Evolutionary conservation across 2,113 vertebrate species (phyloP).

Genomic region (Picathartes gymnocephalus): DNA sequence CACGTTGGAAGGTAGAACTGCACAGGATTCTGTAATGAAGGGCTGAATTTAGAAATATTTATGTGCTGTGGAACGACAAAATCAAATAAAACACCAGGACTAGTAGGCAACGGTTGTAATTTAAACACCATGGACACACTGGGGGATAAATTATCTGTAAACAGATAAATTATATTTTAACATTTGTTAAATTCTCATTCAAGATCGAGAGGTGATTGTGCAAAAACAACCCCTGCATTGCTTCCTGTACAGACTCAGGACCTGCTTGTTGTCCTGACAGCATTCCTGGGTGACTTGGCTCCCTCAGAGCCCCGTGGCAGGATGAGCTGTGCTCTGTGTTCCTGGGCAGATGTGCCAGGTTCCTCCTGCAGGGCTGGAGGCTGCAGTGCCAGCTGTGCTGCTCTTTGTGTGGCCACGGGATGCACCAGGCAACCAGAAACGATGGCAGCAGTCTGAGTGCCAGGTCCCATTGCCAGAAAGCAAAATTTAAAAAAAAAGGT

Average conservation of each 20-base stretch:
- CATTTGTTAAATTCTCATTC: not conserved
- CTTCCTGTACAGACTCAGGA: not conserved
- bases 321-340: not conserved
- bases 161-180: not conserved
- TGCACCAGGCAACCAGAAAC: fast-evolving
- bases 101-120: not conserved
- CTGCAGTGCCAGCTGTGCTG: not conserved
- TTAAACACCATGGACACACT: not conserved
- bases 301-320: not conserved
- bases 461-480: not conserved
- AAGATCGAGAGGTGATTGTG: not conserved
- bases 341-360: not conserved
- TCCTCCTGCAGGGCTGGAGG: not conserved
- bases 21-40: not conserved
- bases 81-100: not conserved
- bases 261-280: not conserved
- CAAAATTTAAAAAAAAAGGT: not conserved
- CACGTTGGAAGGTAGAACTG: fast-evolving
- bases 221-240: not conserved
- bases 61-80: not conserved
- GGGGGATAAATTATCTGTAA: not conserved
- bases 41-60: not conserved
- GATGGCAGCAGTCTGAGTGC: not conserved
- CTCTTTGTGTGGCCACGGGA: not conserved
- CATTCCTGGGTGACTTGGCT: not conserved